Evolutionary conservation across 2,797 vertebrate genomes (phyloP).

Genomic region (Smutsia temminckii): DNA sequence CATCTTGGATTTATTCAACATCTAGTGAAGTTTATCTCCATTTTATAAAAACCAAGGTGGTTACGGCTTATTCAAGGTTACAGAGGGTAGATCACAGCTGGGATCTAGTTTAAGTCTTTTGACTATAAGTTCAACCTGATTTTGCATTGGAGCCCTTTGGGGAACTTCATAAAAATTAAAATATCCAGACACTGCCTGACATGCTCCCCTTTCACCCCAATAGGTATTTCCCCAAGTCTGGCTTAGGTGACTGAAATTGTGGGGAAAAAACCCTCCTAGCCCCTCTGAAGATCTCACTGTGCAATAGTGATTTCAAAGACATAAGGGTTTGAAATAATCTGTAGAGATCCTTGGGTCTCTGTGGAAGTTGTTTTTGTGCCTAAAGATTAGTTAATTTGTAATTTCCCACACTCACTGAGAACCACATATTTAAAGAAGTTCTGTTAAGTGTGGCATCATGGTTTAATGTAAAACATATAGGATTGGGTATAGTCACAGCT

Average conservation of each 20-base stretch:
- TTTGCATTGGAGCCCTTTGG: not conserved
- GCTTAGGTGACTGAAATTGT: not conserved
- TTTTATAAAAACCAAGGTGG: not conserved
- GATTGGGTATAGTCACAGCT: not conserved
- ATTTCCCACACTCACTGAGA: not conserved
- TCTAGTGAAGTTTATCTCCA: not conserved
- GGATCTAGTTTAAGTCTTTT: not conserved
- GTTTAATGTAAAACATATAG: conserved; percentile 5
- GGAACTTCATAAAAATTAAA: not conserved
- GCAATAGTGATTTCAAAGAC: not conserved
- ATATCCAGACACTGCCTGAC: not conserved
- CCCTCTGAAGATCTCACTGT: not conserved
- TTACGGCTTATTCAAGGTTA: not conserved
- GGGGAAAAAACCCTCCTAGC: not conserved
- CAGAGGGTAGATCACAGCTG: not conserved
- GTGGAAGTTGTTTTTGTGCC: not conserved
- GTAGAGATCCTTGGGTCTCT: not conserved
- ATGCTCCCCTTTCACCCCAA: not conserved
- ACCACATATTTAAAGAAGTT: not conserved
- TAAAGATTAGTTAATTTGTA: not conserved
- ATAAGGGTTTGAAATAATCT: not conserved
- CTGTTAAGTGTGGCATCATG: not conserved
- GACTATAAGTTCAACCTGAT: not conserved
- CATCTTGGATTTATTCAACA: not conserved
- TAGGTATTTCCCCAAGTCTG: not conserved